These are phyloP conservation scores for Gastrophryne carolinensis DNA, from an alignment of 2,797 vertebrate genomes.

Conservation along the genomic window DNA sequence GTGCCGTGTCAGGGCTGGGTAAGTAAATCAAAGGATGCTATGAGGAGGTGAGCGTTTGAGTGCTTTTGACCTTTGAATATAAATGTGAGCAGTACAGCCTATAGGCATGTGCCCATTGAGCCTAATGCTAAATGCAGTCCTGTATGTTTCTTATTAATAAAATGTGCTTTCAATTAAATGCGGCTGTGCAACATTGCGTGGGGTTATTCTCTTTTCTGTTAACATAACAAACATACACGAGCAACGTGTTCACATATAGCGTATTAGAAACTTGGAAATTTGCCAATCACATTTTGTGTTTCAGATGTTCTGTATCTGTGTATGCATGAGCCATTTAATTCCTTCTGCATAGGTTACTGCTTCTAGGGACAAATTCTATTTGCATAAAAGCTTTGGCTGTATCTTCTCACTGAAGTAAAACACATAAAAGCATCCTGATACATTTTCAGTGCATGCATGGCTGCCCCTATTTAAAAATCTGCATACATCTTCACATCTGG, in stretches of 20 bases:
- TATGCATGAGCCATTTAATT: not conserved
- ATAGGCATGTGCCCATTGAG: no score
- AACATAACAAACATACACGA: not conserved
- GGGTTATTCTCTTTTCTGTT: no score
- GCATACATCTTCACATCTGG: no score
- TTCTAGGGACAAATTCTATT: constrained; percentile 20
- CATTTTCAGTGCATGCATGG: constrained; percentile 17
- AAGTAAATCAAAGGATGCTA: no score
- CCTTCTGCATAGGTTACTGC: not conserved
- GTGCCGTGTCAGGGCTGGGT: no score
- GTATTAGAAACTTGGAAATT: not conserved
- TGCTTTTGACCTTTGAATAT: no score
- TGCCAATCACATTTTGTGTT: not conserved
- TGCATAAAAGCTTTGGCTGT: constrained; percentile 14
- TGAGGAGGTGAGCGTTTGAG: no score
- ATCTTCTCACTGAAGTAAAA: not conserved
- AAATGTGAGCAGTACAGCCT: no score
- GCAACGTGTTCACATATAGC: not conserved
- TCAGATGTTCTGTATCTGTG: not conserved
- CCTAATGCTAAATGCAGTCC: no score
- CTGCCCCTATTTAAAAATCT: constrained; percentile 10
- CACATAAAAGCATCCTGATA: not conserved
- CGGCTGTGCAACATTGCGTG: no score
- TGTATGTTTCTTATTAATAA: no score
- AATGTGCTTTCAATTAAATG: no score